phyloP scores from a whole-genome alignment of 2,888 invertebrate genomes.

The Choreutis nemorana region DNA sequence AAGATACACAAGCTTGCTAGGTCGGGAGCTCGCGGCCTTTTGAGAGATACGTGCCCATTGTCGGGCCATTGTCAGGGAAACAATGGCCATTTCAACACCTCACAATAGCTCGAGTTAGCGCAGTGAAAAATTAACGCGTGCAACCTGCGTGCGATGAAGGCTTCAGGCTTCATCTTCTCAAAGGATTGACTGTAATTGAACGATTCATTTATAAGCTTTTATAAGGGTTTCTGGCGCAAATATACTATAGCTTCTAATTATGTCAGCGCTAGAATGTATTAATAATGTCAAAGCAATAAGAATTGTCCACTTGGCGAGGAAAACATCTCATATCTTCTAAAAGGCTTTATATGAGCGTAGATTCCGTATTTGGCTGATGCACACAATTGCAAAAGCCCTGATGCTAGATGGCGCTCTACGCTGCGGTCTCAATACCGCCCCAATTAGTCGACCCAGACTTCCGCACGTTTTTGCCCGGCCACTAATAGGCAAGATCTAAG shows the following conservation, averaged over 20 bases:
- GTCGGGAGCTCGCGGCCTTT: constrained; percentile 35
- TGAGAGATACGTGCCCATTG: constrained; percentile 39
- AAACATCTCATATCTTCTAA: no score
- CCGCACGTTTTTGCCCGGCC: constrained; percentile 57
- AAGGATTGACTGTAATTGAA: constrained; percentile 19
- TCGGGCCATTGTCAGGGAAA: constrained; percentile 38
- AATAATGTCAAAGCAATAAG: no score
- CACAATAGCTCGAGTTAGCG: constrained; percentile 37
- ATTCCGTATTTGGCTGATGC: no score
- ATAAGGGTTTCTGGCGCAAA: not conserved
- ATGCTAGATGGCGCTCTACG: no score
- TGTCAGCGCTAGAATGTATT: no score
- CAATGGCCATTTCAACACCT: constrained; percentile 43
- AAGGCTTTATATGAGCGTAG: no score
- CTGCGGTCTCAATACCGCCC: constrained; percentile 48
- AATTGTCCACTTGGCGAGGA: no score
- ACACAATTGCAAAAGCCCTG: no score
- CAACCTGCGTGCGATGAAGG: constrained; percentile 27
- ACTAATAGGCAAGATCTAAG: constrained; percentile 50
- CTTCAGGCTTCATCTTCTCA: constrained; percentile 12
- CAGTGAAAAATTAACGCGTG: constrained; percentile 42
- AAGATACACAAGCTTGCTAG: constrained; percentile 21
- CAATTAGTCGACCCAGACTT: constrained; percentile 54
- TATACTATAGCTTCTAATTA: no score
- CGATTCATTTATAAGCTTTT: constrained; percentile 1